Evolutionary conservation across 2,113 vertebrate species (phyloP), one percentile per base, ranked within the genome.

Genomic region (Capreolus pygargus): DNA sequence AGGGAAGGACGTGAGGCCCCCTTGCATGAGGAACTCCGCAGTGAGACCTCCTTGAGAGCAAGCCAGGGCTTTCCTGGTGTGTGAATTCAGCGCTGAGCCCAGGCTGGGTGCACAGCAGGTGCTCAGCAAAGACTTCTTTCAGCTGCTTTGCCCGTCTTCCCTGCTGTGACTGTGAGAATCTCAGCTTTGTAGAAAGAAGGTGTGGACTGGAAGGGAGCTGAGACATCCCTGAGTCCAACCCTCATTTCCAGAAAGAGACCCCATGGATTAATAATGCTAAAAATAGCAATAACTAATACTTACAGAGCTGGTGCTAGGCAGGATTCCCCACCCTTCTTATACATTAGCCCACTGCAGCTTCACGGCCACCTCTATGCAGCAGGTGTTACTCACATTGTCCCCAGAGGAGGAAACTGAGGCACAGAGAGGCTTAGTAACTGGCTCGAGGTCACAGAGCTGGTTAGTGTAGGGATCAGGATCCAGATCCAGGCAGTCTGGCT

Each of bases 321-420:
- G 64, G 60, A 4, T 2, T 33, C 47, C 4, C 6, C 11, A 78
- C 5, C 25, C 43, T 7, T 9, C 3, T 2, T 19, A 2, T 7
- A 1, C 30, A 3, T 4, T 3, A 5, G 5, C 2, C 50, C 52
- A 11, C 0, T 7, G 52, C 33, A 8, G 52, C 16, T 28, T 78
- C 84, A 9, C 5, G 0, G n/a, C 0, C 16, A 14, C 60, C 7
- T 15, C 52, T 17, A 0, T 9, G 60, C 19, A 33, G 57, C 52
- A n/a, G 28, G 27, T 36, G 1, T 70, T 45, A 14, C 17, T 55
- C 14, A 27, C 81, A 39, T 9, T 12, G 60, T 36, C 21, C 47
- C 79, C 25, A 45, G 84, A 12, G 21, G 52, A 10, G 50, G 83
- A 21, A 27, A 61, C 17, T 6, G 82, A 64, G 43, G 64, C 43